Evolutionary conservation across 92 coral and sea anemone genomes (phyloP), one percentile per base, ranked within the genome.

Genomic region (Montipora capitata): DNA sequence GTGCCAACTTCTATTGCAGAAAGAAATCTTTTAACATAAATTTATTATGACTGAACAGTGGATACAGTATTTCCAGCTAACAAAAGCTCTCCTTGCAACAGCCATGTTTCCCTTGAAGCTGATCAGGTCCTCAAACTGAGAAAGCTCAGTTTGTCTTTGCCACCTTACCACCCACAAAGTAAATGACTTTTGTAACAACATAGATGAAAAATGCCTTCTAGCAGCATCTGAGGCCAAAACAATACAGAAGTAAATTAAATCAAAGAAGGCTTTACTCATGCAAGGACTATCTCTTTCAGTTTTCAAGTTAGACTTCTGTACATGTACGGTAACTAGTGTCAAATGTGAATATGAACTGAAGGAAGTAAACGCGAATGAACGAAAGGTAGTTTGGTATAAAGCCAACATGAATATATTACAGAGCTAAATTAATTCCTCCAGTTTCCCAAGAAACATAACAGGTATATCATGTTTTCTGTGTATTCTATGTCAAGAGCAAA

Each of bases 11-110:
- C 35, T 27, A 27, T 27, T 27, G 35, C 35, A 27, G 35, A 27
- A 27, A 27, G 35, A 27, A 27, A 27, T 27, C 35, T 27, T 27
- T 27, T 27, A 27, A 27, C 2, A 27, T 27, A 27, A 27, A 27
- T 27, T 27, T 27, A 48, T 5, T 48, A 3, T 5, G 6, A 48
- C 10, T 5, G 7, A 63, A 18, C 8, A 7, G 7, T 63, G 94
- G 99, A 97, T 97, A 97, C 99, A 97, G 79, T 85, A 80, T 77
- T 89, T 95, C 99, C 99, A 97, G 85, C 92, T 92, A 38, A 82
- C 68, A 20, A 97, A 64, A 10, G 69, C 93, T 81, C 99, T 94
- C 82, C 97, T 94, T 80, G 87, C 86, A 40, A 88, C 87, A 17
- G 99, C 98, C 44, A 83, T 70, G 12, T 76, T 74, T 7, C 95